Percentiles rank a stretch among this genome's conserved stretches.
Evolutionary conservation across 2,888 invertebrate genomes (phyloP).

Genomic region (Cheilosia vernalis): DNA sequence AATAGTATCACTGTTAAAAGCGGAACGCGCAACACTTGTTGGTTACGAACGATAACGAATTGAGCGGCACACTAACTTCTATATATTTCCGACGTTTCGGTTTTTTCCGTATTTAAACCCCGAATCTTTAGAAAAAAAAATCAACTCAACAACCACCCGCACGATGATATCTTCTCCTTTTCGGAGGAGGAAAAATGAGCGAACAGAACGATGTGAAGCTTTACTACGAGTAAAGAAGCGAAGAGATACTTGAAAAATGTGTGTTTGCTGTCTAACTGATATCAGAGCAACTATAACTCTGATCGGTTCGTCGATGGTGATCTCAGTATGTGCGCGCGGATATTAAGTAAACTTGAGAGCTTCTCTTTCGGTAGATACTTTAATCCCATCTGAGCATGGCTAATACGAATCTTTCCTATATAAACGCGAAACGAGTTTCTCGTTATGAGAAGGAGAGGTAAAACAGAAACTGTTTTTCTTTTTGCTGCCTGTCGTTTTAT

Average conservation of each 20-base stretch:
- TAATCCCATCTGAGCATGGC: conserved; percentile 74
- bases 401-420: conserved; percentile 74
- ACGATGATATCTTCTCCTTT: conserved; percentile 74
- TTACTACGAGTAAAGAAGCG: conserved; percentile 71
- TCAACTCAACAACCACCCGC: conserved; percentile 72
- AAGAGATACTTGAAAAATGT: conserved; percentile 59
- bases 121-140: conserved; percentile 65
- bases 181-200: conserved; percentile 62
- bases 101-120: conserved; percentile 74
- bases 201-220: conserved; percentile 67
- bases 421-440: conserved; percentile 74
- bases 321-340: conserved; percentile 65
- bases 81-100: conserved; percentile 70
- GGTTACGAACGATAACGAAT: conserved; percentile 73
- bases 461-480: conserved; percentile 32
- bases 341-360: conserved; percentile 71
- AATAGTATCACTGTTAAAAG: conserved; percentile 12
- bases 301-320: conserved; percentile 62
- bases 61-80: conserved; percentile 71
- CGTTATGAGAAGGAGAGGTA: conserved; percentile 69
- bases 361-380: conserved; percentile 75
- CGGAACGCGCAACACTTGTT: conserved; percentile 63
- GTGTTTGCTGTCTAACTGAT: conserved; percentile 61
- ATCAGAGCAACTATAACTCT: conserved; percentile 68
- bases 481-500: not conserved